Conservation (phyloP, 2,888 invertebrate species). For the Latrodectus hesperus region DNA sequence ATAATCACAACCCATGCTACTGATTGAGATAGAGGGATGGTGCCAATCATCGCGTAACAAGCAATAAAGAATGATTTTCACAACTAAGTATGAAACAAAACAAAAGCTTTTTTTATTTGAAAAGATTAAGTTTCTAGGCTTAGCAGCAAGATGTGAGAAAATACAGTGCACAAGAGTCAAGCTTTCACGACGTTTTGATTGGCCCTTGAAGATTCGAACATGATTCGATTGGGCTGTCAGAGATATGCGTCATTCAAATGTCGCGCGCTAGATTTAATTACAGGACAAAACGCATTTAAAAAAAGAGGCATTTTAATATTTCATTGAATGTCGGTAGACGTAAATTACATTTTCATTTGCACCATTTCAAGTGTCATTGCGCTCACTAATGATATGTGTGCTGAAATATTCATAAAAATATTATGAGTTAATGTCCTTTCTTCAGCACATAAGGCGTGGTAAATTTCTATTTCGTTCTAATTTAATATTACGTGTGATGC, state of each 20-base stretch:
- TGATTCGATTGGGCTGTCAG: not conserved
- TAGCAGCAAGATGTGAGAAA: not conserved
- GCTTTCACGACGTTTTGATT: not conserved
- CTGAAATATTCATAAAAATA: not conserved
- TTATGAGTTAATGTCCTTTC: not conserved
- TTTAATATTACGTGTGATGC: not conserved
- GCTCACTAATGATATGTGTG: not conserved
- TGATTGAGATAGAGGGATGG: too few species aligned
- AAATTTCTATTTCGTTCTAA: not conserved
- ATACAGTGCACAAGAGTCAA: not conserved
- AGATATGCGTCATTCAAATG: constrained; percentile 1
- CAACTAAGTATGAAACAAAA: not conserved
- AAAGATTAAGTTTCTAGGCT: not conserved
- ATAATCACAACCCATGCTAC: too few species aligned
- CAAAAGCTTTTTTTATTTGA: not conserved
- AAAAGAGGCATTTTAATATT: not conserved
- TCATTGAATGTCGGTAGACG: constrained; percentile 1
- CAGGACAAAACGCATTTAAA: not conserved
- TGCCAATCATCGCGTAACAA: too few species aligned
- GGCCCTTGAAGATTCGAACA: not conserved
- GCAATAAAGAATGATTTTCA: too few species aligned
- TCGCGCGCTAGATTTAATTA: constrained; percentile 7
- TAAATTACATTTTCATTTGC: constrained; percentile 5
- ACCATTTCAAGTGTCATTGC: constrained; percentile 5
- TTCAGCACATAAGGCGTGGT: not conserved